phyloP scores from a whole-genome alignment of 2,113 vertebrate species.

The Triplophysa siluroides region DNA sequence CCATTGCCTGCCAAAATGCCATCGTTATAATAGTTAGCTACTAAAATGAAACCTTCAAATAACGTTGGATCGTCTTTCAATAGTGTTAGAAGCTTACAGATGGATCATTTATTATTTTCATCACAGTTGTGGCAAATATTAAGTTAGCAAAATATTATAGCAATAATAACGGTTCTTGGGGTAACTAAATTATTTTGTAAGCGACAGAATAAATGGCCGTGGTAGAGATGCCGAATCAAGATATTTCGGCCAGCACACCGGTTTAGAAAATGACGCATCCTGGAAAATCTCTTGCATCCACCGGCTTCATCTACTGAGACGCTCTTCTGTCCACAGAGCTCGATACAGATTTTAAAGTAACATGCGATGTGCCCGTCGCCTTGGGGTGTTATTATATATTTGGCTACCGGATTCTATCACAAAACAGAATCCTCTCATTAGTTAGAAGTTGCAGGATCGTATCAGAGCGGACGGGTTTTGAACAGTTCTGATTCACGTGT shows the following conservation, averaged over 20 bases:
- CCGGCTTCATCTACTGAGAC: slow-evolving; percentile 12
- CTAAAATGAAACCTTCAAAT: neutral
- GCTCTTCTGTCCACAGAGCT: slow-evolving; percentile 1
- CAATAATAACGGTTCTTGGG: neutral
- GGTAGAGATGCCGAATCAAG: neutral
- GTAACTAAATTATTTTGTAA: neutral
- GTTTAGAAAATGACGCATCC: slow-evolving; percentile 27
- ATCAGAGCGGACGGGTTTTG: neutral
- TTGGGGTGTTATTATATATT: neutral
- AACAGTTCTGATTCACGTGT: slow-evolving; percentile 16
- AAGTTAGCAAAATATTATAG: neutral
- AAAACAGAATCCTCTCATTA: neutral
- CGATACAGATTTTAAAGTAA: neutral
- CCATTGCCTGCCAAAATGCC: neutral
- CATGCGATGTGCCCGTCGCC: neutral
- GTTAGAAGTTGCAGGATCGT: slow-evolving; percentile 19
- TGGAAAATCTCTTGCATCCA: neutral
- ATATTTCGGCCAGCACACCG: neutral
- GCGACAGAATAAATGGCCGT: neutral
- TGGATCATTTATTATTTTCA: neutral
- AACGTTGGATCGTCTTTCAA: neutral
- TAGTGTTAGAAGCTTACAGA: neutral
- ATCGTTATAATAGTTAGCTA: neutral
- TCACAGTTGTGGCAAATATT: neutral
- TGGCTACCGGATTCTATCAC: neutral